Base-by-base conservation (phyloP, 2,797 vertebrate genomes). In the Hippopotamyrus pictus region DNA sequence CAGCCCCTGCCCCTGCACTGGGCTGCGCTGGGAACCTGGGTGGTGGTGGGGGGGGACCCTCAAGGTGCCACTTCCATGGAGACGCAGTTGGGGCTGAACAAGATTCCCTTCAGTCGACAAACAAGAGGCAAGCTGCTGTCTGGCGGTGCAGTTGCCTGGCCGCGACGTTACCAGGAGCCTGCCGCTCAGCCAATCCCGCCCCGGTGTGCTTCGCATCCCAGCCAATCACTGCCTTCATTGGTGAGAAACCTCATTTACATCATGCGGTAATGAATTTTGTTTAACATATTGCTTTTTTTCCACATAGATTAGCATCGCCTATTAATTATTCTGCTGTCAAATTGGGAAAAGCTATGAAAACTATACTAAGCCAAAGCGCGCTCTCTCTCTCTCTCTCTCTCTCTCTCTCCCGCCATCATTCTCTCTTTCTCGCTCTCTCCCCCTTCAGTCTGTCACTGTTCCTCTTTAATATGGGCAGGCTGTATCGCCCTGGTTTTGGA, bases 1-100 rank as follows among this genome's bases (percentile, higher is more conserved):
- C 96, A 95, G 95, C 95, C 93, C 94, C 96, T 93, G 95, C 96
- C 96, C 62, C 96, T 96, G 94, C 96, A 96, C 96, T 93, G 69
- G 91, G 93, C 96, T 95, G 94, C 94, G 95, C 95, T 96, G 97
- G 96, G 97, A 97, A 97, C 95, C 95, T 94, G 95, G 95, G 96
- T 73, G 65, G 59, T 65, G 88, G 90, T 93, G 94, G 62, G 69
- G 87, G 90, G 93, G 94, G 92, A 94, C 94, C 96, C 96, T 97
- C 95, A 97, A 97, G 96, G 97, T 97, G 96, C 96, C 96, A 97
- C 96, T 96, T 96, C 97, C 97, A 98, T 98, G 96, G 97, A 97
- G 97, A 97, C 96, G 95, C 96, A 97, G 97, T 97, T 97, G 97
- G 96, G 86, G 95, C 96, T 97, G 95, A 97, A 97, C 97, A 97